phyloP scores from a whole-genome alignment of 2,888 invertebrate genomes.

The Sussaba pulchella region DNA sequence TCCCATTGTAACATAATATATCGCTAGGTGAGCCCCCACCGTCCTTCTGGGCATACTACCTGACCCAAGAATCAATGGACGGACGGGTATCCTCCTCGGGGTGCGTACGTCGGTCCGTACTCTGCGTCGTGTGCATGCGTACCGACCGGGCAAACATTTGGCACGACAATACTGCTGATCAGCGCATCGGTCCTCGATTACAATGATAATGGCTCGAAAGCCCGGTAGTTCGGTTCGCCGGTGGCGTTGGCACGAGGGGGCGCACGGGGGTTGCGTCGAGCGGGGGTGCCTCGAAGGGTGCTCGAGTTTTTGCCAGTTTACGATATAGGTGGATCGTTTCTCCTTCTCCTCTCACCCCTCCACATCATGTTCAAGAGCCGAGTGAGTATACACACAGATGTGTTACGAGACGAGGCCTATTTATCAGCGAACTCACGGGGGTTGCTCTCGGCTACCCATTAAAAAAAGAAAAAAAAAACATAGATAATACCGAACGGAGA shows the following conservation, averaged over 20 bases:
- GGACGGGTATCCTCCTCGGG: conserved; percentile 49
- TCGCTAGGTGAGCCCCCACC: conserved; percentile 72
- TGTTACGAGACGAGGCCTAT: conserved; percentile 77
- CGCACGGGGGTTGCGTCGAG: conserved; percentile 55
- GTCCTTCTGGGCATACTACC: conserved; percentile 20
- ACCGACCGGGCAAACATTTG: conserved; percentile 78
- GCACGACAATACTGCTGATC: conserved; percentile 82
- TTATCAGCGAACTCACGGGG: conserved; percentile 78
- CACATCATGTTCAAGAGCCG: conserved; percentile 11
- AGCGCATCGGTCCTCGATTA: conserved; percentile 83
- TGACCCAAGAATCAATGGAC: conserved; percentile 61
- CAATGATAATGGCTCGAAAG: conserved; percentile 81
- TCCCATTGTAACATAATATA: conserved; percentile 76
- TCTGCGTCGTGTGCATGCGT: background rate
- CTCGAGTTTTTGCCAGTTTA: conserved; percentile 54
- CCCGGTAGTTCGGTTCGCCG: conserved; percentile 60
- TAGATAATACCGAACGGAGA: conserved; percentile 65
- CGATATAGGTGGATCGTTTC: conserved; percentile 48
- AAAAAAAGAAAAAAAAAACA: conserved; percentile 77
- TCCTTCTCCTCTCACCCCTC: background rate
- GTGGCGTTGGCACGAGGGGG: conserved; percentile 64
- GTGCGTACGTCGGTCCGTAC: background rate
- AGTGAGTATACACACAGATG: conserved; percentile 77
- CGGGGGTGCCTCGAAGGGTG: conserved; percentile 63
- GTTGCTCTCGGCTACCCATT: conserved; percentile 73